Conservation (phyloP, 1,140 invertebrate genomes). For the Drosophila kohkoa region DNA sequence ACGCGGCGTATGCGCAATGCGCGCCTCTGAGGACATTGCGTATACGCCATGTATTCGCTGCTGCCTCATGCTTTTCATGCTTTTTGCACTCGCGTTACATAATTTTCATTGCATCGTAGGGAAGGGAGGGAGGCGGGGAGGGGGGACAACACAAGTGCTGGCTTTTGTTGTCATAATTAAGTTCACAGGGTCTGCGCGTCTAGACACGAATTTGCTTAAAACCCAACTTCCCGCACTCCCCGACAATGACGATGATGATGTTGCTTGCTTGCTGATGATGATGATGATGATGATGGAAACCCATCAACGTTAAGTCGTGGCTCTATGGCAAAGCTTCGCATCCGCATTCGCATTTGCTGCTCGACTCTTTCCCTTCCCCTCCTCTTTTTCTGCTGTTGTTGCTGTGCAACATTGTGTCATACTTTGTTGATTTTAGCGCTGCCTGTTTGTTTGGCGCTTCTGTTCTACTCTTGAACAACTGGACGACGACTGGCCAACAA, state of each 20-base stretch:
- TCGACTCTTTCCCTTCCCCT: neutral
- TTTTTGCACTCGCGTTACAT: conserved; percentile 36
- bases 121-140: neutral
- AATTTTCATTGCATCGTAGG: conserved; percentile 12
- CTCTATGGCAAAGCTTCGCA: conserved; percentile 34
- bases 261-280: neutral
- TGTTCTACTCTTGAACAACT: conserved; percentile 48
- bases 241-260: neutral
- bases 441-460: conserved; percentile 74
- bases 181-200: conserved; percentile 53
- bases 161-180: conserved; percentile 59
- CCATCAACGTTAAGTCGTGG: conserved; percentile 51
- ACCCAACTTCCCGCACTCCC: neutral
- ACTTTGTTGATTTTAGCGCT: conserved; percentile 70
- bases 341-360: conserved; percentile 32
- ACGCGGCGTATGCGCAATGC: conserved; percentile 52
- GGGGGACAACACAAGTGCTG: conserved; percentile 1
- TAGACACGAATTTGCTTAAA: conserved; percentile 44
- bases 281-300: conserved; percentile 41
- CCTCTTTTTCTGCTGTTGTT: neutral
- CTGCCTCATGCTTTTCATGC: too few species aligned
- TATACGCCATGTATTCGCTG: conserved; percentile 39
- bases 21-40: conserved; percentile 31
- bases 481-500: conserved; percentile 8
- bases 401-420: conserved; percentile 74